Evolutionary conservation across 2,113 vertebrate genomes (phyloP).

Genomic region (Tyto alba): DNA sequence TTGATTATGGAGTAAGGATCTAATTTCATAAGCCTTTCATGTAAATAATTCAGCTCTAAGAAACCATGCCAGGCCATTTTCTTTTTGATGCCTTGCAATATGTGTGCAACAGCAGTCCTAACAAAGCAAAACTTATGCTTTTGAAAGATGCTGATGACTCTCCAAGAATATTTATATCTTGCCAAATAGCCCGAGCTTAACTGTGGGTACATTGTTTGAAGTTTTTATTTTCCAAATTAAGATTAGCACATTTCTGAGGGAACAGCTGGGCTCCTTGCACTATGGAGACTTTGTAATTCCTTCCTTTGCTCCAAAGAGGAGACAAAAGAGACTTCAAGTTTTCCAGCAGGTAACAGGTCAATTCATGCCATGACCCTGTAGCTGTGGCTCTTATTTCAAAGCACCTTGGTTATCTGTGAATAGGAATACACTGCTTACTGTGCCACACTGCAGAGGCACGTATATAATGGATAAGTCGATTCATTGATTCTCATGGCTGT

Average conservation of each 20-base stretch:
- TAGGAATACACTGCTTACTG: not conserved
- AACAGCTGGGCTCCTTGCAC: not conserved
- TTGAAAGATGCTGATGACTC: not conserved
- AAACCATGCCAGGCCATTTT: not conserved
- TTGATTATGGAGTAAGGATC: constrained; percentile 34
- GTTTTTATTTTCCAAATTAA: not conserved
- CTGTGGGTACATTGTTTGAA: not conserved
- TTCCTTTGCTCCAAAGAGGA: not conserved
- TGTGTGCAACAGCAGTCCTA: not conserved
- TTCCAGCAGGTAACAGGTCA: not conserved
- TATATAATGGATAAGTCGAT: not conserved
- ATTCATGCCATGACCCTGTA: not conserved
- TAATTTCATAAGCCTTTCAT: constrained; percentile 56
- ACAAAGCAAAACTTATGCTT: constrained; percentile 10
- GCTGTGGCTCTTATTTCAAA: not conserved
- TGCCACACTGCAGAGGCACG: not conserved
- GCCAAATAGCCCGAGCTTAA: not conserved
- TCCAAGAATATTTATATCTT: constrained; percentile 27
- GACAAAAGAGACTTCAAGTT: not conserved
- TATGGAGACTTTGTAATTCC: not conserved
- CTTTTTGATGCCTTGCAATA: constrained; percentile 31
- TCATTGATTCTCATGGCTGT: not conserved
- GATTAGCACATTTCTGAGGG: not conserved
- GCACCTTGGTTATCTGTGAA: not conserved
- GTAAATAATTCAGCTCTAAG: constrained; percentile 39